Conservation (phyloP, 2,113 vertebrate genomes). For the Numenius arquata region DNA sequence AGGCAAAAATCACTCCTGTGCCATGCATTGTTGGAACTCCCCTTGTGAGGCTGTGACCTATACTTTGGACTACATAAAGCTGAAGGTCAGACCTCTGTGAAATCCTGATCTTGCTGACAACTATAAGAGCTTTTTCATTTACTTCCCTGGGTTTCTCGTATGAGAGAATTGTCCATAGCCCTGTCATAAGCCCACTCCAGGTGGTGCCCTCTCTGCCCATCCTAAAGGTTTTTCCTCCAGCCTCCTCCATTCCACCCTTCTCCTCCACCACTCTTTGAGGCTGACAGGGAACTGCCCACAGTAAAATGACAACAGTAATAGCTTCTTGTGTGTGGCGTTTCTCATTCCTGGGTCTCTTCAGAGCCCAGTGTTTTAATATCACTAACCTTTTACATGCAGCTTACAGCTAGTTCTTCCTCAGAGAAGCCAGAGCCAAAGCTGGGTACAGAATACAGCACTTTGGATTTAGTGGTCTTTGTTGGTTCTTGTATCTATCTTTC, state of each 20-base stretch:
- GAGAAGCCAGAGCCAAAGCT: background rate
- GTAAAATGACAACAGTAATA: background rate
- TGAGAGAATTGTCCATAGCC: background rate
- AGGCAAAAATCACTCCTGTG: background rate
- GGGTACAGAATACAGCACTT: background rate
- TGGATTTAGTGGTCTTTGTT: background rate
- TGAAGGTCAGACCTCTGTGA: background rate
- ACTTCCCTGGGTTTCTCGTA: background rate
- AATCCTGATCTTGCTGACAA: background rate
- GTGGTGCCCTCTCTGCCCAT: background rate
- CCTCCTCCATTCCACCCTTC: background rate
- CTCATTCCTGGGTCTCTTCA: background rate
- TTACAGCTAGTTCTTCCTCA: background rate
- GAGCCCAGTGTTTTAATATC: background rate
- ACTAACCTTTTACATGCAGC: background rate
- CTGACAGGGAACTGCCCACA: background rate
- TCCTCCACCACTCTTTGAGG: background rate
- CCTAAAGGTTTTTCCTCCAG: background rate
- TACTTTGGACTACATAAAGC: background rate
- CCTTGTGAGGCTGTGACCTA: background rate
- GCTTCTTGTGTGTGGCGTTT: background rate
- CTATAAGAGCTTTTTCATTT: background rate
- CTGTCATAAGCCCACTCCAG: background rate
- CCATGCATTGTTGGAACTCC: background rate
- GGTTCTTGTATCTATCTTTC: background rate